phyloP scores from a whole-genome alignment of 2,113 vertebrate genomes.

The Sturnus vulgaris region DNA sequence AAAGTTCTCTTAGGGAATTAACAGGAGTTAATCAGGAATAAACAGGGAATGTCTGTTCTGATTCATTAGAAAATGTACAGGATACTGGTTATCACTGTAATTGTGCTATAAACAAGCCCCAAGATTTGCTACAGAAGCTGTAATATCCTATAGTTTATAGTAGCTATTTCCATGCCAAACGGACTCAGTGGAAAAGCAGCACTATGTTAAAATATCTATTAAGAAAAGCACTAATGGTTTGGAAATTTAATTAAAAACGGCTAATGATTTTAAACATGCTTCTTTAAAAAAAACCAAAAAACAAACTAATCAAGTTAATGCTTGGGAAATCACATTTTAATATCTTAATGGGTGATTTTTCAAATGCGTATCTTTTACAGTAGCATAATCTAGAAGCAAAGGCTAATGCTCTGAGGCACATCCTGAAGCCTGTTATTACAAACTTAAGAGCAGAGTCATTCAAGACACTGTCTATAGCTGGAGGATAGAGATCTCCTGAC shows the following conservation, averaged over 20 bases:
- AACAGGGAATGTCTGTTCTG: not conserved
- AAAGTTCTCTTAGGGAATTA: not conserved
- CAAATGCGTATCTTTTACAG: not conserved
- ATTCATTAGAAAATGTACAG: not conserved
- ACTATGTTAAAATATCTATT: not conserved
- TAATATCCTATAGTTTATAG: not conserved
- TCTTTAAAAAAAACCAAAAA: too few species aligned
- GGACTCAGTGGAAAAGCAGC: not conserved
- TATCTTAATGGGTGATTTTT: not conserved
- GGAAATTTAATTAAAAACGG: not conserved
- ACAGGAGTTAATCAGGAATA: not conserved
- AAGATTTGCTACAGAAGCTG: not conserved
- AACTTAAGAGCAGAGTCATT: not conserved
- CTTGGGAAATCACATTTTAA: slow-evolving; percentile 8
- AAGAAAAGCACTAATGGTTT: not conserved
- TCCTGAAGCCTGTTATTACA: not conserved
- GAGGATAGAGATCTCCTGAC: not conserved
- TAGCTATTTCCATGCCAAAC: not conserved
- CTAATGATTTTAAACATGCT: not conserved
- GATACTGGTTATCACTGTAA: not conserved
- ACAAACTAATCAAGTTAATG: not conserved
- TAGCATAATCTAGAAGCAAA: not conserved
- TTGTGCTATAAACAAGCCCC: not conserved
- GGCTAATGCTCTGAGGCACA: not conserved
- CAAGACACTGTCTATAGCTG: not conserved